Conservation (phyloP, 2,888 invertebrate genomes). For the Heliconius ethilla region DNA sequence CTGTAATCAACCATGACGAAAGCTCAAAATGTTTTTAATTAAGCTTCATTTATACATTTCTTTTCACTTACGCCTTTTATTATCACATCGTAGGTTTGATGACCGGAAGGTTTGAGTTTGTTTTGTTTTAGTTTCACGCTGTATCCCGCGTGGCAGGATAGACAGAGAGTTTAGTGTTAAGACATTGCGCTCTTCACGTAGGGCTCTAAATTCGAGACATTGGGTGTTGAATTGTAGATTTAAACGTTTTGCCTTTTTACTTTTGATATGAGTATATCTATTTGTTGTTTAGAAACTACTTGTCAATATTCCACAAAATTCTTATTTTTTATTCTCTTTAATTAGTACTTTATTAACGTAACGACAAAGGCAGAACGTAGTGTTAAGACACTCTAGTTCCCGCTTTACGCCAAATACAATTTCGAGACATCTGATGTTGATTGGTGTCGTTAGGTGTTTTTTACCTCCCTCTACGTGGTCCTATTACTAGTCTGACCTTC, state of each 20-base stretch:
- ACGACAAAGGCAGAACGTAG: too few species aligned
- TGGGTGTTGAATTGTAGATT: background rate
- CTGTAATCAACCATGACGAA: constrained; percentile 66
- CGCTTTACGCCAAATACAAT: too few species aligned
- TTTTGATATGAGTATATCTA: too few species aligned
- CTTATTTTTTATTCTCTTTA: too few species aligned
- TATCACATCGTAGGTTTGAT: constrained; percentile 46
- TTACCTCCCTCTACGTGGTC: too few species aligned
- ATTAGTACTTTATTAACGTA: too few species aligned
- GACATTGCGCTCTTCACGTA: background rate
- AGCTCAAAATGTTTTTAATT: constrained; percentile 71
- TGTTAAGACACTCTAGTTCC: too few species aligned
- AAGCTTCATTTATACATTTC: constrained; percentile 65
- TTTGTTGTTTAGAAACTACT: too few species aligned
- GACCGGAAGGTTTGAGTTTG: constrained; percentile 11
- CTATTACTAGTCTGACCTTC: too few species aligned
- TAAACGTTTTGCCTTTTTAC: background rate
- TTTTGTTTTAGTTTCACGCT: background rate
- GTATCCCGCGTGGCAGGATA: background rate
- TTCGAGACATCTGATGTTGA: too few species aligned
- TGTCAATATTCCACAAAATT: too few species aligned
- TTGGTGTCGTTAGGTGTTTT: too few species aligned
- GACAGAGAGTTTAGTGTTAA: background rate
- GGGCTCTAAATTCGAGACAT: background rate
- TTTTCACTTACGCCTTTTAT: constrained; percentile 57